Evolutionary conservation across 1,140 invertebrate genomes (phyloP), one percentile per base, ranked within the genome.

Genomic region (Microplitis demolitor): DNA sequence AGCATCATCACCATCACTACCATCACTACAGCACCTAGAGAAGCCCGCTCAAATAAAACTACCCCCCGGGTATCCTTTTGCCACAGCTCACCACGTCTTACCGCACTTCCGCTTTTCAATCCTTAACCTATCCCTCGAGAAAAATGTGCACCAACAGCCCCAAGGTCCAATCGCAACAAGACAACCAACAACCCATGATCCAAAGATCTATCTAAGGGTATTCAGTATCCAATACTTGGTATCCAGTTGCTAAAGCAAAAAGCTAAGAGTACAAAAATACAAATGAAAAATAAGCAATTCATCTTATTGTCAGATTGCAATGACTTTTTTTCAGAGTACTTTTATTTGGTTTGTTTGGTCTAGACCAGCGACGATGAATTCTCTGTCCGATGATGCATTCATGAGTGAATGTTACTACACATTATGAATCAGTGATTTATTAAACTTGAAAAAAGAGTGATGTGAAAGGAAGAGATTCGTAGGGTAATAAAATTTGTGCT

Each of bases 71-170:
- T 45, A 45, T 45, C 39, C 39, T 45, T 45, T 45, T 45, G 39
- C 39, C 39, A 58, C 14, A 74, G 39, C 39, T 45, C 39, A 45
- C 39, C 73, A 69, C 74, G 77, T 80, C 79, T 80, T 81, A 72
- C 80, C 77, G 78, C 78, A 80, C 79, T 81, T 80, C 80, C 80
- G 80, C 75, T 80, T 45, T 78, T 69, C 78, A 77, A 81, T 77
- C 79, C 79, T 80, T 80, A 80, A 79, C 79, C 75, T 76, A 77
- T 74, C 74, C 76, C 72, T 78, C 76, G 39, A 45, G 39, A 45
- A 45, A 45, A 68, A 73, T 72, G 75, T 34, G n/a, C 73, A 78
- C 78, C 79, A 80, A 78, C 77, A 76, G 73, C 77, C 74, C 69
- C 58, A 14, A 71, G 76, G 77, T 78, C 60, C 61, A 66, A 68